Percentiles rank a stretch among this genome's conserved stretches.
phyloP scores from a whole-genome alignment of 2,888 invertebrate species.

The Buathra laborator region DNA sequence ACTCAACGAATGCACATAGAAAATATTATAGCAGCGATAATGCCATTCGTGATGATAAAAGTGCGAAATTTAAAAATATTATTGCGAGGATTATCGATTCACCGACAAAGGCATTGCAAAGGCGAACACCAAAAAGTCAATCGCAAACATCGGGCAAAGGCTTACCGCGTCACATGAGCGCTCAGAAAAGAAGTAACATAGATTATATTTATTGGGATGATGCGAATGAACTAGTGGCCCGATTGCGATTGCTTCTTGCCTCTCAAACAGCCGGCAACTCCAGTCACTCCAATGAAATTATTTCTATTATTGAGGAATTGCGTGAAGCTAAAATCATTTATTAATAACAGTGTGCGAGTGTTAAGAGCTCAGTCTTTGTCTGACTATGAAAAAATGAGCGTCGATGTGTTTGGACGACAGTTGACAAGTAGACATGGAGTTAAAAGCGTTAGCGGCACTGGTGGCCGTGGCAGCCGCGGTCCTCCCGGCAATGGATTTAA shows the following conservation, averaged over 20 bases:
- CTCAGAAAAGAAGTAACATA: not conserved
- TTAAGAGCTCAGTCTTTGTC: not conserved
- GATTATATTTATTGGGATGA: no score
- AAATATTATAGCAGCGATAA: slow-evolving; percentile 52
- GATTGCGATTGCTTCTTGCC: no score
- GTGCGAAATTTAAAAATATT: slow-evolving; percentile 42
- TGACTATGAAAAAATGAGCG: slow-evolving; percentile 20
- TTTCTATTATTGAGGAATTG: no score
- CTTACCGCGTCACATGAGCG: slow-evolving; percentile 1
- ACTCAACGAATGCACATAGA: slow-evolving; percentile 46
- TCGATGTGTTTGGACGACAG: slow-evolving; percentile 48
- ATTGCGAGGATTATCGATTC: not conserved
- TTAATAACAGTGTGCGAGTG: not conserved
- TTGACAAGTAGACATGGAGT: not conserved
- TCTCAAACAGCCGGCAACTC: no score
- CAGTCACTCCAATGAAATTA: no score
- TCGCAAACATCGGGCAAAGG: not conserved
- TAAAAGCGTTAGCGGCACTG: not conserved
- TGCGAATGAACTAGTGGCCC: no score
- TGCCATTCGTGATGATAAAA: slow-evolving; percentile 18
- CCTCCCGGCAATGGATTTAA: slow-evolving; percentile 44
- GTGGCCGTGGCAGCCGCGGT: slow-evolving; percentile 14
- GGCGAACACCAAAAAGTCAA: no score
- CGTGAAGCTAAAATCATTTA: slow-evolving; percentile 7
- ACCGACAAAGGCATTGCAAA: not conserved